Evolutionary conservation across 2,797 vertebrate species (phyloP), one percentile per base, ranked within the genome.

Genomic region (Phoxinus dragarum): DNA sequence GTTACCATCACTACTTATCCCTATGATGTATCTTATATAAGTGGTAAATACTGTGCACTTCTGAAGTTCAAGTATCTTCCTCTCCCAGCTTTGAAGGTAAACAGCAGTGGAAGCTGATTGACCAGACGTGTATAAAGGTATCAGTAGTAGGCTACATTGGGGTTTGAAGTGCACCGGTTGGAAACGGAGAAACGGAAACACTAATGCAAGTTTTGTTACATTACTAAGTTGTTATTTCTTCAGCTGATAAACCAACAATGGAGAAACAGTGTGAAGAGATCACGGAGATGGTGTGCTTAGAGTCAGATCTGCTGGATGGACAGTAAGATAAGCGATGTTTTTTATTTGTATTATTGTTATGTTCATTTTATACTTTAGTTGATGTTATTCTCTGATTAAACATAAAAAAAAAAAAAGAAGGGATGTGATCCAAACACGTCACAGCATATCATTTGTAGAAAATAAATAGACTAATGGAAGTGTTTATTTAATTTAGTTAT

Each of bases 291-390:
- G 95, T 97, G 17, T 97, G 97, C 93, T 91, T 91, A 74, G 96
- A 95, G 86, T 88, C 88, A 0, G 97, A 98, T 0, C 75, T 98
- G 2, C 88, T 93, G 56, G 96, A 98, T 79, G 96, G 96, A 93
- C 90, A 97, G 97, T 98, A 93, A 95, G 96, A 94, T n/a, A n/a
- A 19, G 17, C 4, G 14, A 73, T 27, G 27, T 27, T 1, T 27
- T 27, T 27, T 27, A 27, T 27, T 27, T 27, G 27, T 27, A 27
- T 27, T 27, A 27, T 27, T 27, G 27, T 27, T 27, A 27, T 27
- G 27, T 27, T 27, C 27, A 27, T 27, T 27, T 27, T 27, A 27
- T 27, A 27, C 27, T 27, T 27, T 27, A 27, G 27, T 27, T 27
- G 27, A 27, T 27, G 27, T 27, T 27, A 27, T 27, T 27, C 27